Percentiles rank a stretch among this genome's conserved stretches.
Conservation (phyloP, 2,797 vertebrate genomes). For the Oryzias sinensis region DNA sequence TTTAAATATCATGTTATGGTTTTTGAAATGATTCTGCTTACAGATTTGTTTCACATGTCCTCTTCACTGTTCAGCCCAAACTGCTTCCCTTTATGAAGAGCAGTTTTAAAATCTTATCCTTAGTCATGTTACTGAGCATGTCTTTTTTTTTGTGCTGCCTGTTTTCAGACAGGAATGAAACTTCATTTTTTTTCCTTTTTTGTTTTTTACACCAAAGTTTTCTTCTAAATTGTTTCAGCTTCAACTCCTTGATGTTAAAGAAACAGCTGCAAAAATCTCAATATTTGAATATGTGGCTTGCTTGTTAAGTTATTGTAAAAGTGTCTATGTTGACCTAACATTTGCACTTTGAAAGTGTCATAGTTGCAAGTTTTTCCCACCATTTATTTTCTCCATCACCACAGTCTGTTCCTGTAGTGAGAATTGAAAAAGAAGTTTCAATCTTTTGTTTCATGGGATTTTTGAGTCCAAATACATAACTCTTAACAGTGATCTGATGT, state of each 20-base stretch:
- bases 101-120: constrained; percentile 2
- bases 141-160: not conserved
- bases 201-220: constrained; percentile 8
- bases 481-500: constrained; percentile 23
- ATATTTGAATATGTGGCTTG: constrained; percentile 1
- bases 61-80: constrained; percentile 28
- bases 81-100: constrained; percentile 31
- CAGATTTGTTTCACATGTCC: constrained; percentile 30
- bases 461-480: constrained; percentile 59
- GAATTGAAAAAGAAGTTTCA: constrained; percentile 29
- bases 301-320: constrained; percentile 15
- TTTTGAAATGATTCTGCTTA: constrained; percentile 41
- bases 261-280: too few relatives aligned
- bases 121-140: not conserved
- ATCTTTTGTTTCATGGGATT: constrained; percentile 50
- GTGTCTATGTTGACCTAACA: constrained; percentile 53
- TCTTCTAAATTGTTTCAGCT: not conserved
- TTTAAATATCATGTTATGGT: constrained; percentile 52
- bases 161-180: constrained; percentile 4
- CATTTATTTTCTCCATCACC: constrained; percentile 12
- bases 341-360: constrained; percentile 71
- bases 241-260: too few relatives aligned
- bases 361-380: constrained; percentile 30
- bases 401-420: constrained; percentile 8
- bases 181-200: not conserved